Base-by-base conservation (phyloP, 1,140 invertebrate genomes). In the Acromyrmex heyeri region DNA sequence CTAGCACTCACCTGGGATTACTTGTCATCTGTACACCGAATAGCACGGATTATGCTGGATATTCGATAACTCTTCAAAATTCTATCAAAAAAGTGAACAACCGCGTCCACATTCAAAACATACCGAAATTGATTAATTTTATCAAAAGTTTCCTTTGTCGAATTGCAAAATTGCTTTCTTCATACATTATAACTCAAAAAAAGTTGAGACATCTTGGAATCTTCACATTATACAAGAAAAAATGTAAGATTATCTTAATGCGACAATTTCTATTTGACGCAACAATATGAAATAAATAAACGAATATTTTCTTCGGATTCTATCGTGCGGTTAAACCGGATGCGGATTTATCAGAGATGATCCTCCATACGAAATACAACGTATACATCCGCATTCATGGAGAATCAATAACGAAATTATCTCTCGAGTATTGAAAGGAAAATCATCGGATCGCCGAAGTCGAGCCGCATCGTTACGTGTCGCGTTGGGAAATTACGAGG, bases 371-470 rank as follows among this genome's bases (percentile, higher is more conserved):
- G 24, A 5, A 7, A 48, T 72, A 59, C 53, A 82, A 57, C 30
- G 24, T 38, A 61, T 27, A 27, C 55, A 61, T 73, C 48, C n/a
- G 24, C 44, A 61, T 27, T 30, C 16, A 70, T 8, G 76, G 14
- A 27, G 21, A 87, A 87, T 85, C 79, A 85, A 85, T 85, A 85
- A 67, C 82, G 73, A 44, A 24, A 69, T 69, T 21, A 85, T 85
- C 67, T 6, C 73, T 65, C 27, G 62, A 53, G 59, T 83, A 88
- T 81, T 86, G 82, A 75, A 75, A 83, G 55, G 55, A n/a, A 83
- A 83, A 61, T 83, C 73, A 7, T n/a, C 62, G 53, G 48, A 72
- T 44, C 53, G 34, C 6, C 72, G 16, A 69, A 55, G 73, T 76
- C 27, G 69, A 69, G 78, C 76, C 72, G 34, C 57, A 77, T 87